Conservation (phyloP, 2,888 invertebrate genomes). For the Myopa tessellatipennis region DNA sequence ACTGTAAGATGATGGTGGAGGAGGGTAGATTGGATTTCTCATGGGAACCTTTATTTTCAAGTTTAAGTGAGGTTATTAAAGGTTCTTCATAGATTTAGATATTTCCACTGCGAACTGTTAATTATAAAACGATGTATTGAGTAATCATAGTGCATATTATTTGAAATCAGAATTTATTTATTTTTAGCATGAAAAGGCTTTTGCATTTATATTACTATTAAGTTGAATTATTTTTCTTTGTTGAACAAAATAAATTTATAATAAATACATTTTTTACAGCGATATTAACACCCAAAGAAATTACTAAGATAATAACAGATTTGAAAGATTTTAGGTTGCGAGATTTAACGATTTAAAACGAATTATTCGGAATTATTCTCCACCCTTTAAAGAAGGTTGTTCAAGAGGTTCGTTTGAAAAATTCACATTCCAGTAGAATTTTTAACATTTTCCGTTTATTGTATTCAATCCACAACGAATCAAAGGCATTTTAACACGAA, state of each 20-base stretch:
- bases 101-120: background rate
- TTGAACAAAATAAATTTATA: background rate
- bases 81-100: background rate
- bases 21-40: constrained; percentile 62
- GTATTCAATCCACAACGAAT: too few relatives aligned
- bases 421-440: too few relatives aligned
- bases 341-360: too few relatives aligned
- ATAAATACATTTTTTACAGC: too few relatives aligned
- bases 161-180: background rate
- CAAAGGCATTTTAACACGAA: too few relatives aligned
- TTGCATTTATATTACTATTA: background rate
- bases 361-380: too few relatives aligned
- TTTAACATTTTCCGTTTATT: too few relatives aligned
- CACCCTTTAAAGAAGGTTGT: too few relatives aligned
- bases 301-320: too few relatives aligned
- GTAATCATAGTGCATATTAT: background rate
- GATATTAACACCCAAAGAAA: too few relatives aligned
- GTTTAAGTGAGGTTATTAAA: constrained; percentile 47
- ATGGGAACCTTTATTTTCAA: constrained; percentile 58
- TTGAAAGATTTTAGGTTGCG: too few relatives aligned
- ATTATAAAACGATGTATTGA: background rate
- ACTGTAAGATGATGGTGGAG: constrained; percentile 58
- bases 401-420: too few relatives aligned
- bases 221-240: background rate
- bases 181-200: background rate